Conservation (phyloP, 2,797 vertebrate genomes). For the Leucoraja ocellata region DNA sequence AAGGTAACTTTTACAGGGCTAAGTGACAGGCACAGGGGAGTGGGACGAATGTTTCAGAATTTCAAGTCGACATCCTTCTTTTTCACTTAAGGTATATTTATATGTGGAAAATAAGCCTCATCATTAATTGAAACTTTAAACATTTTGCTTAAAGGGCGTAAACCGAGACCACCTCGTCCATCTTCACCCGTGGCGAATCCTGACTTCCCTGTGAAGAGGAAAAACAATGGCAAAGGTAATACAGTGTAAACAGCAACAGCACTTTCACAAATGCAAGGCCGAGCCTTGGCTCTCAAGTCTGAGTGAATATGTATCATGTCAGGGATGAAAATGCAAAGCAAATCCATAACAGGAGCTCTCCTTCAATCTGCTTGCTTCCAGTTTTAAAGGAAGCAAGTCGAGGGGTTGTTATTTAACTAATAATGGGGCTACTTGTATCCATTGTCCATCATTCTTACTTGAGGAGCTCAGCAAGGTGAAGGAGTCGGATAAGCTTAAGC, state of each 20-base stretch:
- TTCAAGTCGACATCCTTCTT: too few species aligned
- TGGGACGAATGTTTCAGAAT: slow-evolving; percentile 42
- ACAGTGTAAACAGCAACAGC: neutral
- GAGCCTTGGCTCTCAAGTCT: too few species aligned
- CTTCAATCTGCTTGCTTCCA: too few species aligned
- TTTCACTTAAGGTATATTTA: neutral
- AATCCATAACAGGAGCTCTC: too few species aligned
- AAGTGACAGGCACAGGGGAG: neutral
- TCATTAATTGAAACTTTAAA: neutral
- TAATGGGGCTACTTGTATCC: too few species aligned
- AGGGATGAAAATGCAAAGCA: too few species aligned
- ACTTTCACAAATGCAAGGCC: neutral
- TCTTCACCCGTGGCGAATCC: slow-evolving; percentile 78
- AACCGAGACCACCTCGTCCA: slow-evolving; percentile 67
- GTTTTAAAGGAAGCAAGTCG: too few species aligned
- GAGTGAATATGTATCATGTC: too few species aligned
- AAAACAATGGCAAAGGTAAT: slow-evolving; percentile 88
- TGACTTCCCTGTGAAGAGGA: slow-evolving; percentile 83
- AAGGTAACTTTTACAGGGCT: neutral
- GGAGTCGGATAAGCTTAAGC: too few species aligned
- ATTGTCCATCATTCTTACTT: too few species aligned
- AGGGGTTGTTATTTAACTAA: too few species aligned
- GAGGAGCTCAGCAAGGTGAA: too few species aligned
- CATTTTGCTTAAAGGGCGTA: slow-evolving; percentile 65
- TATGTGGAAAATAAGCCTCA: neutral